Base-by-base conservation (phyloP, 2,113 vertebrate genomes). In the Balaenoptera acutorostrata region DNA sequence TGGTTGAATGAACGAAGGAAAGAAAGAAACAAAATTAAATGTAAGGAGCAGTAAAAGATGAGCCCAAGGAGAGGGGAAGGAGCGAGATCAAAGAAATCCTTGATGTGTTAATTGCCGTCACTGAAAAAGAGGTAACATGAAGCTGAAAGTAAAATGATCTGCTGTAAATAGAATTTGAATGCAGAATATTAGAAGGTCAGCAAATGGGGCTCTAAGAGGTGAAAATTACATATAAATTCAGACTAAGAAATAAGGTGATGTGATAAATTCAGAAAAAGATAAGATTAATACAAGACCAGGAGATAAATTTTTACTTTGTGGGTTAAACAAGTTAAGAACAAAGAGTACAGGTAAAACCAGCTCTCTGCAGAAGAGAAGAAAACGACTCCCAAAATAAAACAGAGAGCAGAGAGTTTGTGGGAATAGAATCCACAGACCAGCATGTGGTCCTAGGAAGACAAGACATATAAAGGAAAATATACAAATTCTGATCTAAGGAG, bases 111-210 rank as follows among this genome's bases (percentile, higher is more conserved):
- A 97, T 96, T 97, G 29, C 36, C 95, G 77, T 96, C 52, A 96
- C 39, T 80, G 95, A 63, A 89, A 93, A 95, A 88, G 66, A 78
- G 55, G 21, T 63, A 95, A 36, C 49, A 36, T 78, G n/a, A 91
- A 94, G 61, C 72, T 59, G 77, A 87, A 61, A 75, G 49, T 93
- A 71, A 96, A 52, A 89, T 33, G 69, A 63, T 85, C 63, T 68
- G 14, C 55, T 95, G 44, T 92, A 97, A 96, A 93, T 90, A 89
- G 39, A 57, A 85, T 82, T 49, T 84, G 69, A 92, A 93, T 87
- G 63, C n/a, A 90, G 44, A 95, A 46, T 96, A 86, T 89, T 80
- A 87, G 46, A 95, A 97, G 95, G 97, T 97, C 97, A 97, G 83
- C 77, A 96, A 89, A 92, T 93, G 57, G 71, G 88, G 27, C 72